Evolutionary conservation across 2,888 invertebrate species (phyloP), one percentile per base, ranked within the genome.

Genomic region (Ophioninae sp.): DNA sequence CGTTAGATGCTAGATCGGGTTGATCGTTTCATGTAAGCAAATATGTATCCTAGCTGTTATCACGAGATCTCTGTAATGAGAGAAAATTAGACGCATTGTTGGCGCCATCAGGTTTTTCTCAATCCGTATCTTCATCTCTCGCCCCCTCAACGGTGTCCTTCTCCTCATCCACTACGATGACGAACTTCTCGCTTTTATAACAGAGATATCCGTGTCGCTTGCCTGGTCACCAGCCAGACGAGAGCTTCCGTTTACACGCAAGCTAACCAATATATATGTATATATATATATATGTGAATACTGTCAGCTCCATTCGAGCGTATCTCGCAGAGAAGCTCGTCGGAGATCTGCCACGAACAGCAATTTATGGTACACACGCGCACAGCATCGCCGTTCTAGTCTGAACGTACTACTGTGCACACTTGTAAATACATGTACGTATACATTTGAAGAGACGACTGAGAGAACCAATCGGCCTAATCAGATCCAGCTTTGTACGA

Each of bases 271-370:
- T 21, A 50, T 56, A 75, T 44, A 62, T 44, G 64, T 56, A 56
- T 39, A 56, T 57, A 21, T 72, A 39, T 57, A 39, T 59, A n/a
- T 17, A 37, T 50, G n/a, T 41, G 30, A 23, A n/a, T 77, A 44
- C 44, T 30, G 44, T 67, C 44, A 73, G 73, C 39, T 74, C 61
- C 44, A 56, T 50, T 80, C 50, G 73, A 62, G 44, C 73, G 65
- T 79, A 79, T 79, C 67, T 72, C 59, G 61, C 57, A 21, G 67
- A 69, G 68, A 74, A 74, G 21, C 62, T 59, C 68, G 74, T 23
- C 67, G 59, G 80, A 80, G 37, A 80, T 74, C 68, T 80, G 80
- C 62, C 68, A 74, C 68, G 62, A 80, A 30, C 80, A 80, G 68
- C 21, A 74, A 80, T 80, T 68, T 68, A 74, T 62, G 74, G 56